Percentiles rank a stretch among this genome's conserved stretches.
These are phyloP conservation scores for Drosophila pruinosa DNA, from an alignment of 1,140 invertebrate species.

Conservation along the genomic window DNA sequence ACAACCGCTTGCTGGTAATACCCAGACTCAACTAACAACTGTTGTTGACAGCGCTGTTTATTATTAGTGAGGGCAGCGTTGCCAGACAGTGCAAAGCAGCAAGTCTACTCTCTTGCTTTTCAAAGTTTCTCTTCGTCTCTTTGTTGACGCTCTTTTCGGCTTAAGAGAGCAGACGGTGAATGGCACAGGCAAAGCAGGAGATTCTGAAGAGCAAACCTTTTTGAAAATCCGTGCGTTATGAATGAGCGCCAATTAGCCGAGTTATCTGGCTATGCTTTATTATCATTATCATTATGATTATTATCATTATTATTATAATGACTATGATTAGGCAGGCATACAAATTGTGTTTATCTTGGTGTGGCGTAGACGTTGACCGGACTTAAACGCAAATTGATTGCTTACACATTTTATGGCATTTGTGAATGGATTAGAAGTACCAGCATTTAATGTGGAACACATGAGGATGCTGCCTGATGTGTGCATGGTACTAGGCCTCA, in stretches of 20 bases:
- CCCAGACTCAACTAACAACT: constrained; percentile 55
- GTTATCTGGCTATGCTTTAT: constrained; percentile 37
- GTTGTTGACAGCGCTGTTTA: constrained; percentile 44
- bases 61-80: constrained; percentile 41
- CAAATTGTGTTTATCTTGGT: constrained; percentile 14
- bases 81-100: constrained; percentile 22
- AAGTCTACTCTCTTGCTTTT: constrained; percentile 11
- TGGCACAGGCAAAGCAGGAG: background rate
- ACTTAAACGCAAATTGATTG: constrained; percentile 52
- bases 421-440: background rate
- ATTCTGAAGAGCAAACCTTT: background rate
- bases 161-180: background rate
- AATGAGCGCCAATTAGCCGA: constrained; percentile 68
- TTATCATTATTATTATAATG: constrained; percentile 41
- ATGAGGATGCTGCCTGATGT: background rate
- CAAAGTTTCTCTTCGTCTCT: no score
- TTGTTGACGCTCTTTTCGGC: background rate
- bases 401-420: constrained; percentile 33
- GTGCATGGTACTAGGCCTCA: background rate
- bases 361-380: background rate
- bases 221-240: constrained; percentile 38
- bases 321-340: constrained; percentile 25
- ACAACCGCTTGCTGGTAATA: constrained; percentile 34
- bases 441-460: constrained; percentile 1
- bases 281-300: constrained; percentile 49